Evolutionary conservation across 2,888 invertebrate species (phyloP).

Genomic region (Patella pellucida): DNA sequence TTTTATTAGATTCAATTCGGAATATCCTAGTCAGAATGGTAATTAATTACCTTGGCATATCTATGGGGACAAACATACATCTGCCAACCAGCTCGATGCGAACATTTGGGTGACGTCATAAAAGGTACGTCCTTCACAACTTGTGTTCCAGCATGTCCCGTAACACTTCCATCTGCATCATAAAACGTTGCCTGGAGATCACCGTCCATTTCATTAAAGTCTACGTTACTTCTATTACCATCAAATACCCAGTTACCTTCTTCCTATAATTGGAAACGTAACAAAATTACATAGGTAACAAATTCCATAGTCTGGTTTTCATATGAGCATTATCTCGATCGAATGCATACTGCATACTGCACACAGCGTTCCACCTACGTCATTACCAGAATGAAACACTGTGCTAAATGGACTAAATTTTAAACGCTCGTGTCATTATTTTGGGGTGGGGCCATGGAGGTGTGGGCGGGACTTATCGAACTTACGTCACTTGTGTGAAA

Average conservation of each 20-base stretch:
- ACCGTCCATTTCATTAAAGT: conserved; percentile 24
- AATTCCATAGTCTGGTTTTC: no score
- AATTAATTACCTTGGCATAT: conserved; percentile 25
- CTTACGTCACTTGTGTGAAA: no score
- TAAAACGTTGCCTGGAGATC: conserved; percentile 23
- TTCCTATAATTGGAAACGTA: background rate
- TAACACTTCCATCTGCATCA: conserved; percentile 30
- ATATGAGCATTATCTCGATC: no score
- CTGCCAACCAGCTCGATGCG: conserved; percentile 15
- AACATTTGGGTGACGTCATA: conserved; percentile 25
- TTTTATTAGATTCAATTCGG: no score
- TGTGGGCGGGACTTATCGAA: no score
- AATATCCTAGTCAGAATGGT: no score
- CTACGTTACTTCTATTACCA: conserved; percentile 20
- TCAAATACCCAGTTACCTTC: conserved; percentile 27
- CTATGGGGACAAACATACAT: conserved; percentile 26
- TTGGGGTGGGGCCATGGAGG: no score
- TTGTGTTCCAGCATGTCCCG: conserved; percentile 21
- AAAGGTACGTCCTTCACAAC: conserved; percentile 25
- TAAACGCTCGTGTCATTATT: no score
- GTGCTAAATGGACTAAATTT: no score
- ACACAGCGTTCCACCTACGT: no score
- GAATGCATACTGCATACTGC: no score
- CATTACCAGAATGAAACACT: no score
- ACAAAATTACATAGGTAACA: background rate